Percentiles rank a stretch among this genome's conserved stretches.
phyloP scores from a whole-genome alignment of 1,140 invertebrate species.

The Drosophila triauraria region DNA sequence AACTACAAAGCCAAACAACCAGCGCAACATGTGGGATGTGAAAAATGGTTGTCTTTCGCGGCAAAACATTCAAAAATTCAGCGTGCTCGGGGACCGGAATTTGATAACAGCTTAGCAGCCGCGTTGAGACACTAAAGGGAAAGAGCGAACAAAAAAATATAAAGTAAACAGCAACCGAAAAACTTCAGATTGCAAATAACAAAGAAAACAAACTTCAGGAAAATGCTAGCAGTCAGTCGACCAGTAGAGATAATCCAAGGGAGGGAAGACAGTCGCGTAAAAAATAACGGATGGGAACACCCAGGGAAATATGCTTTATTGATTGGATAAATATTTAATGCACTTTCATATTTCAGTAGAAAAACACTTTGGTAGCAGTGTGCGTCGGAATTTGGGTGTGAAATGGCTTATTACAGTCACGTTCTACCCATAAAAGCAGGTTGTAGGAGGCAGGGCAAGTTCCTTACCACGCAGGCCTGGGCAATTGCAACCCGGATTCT shows the following conservation, averaged over 20 bases:
- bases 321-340: slow-evolving; percentile 56
- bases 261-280: slow-evolving; percentile 5
- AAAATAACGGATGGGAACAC: slow-evolving; percentile 1
- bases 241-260: slow-evolving; percentile 10
- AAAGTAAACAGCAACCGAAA: slow-evolving; percentile 33
- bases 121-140: slow-evolving; percentile 1
- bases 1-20: slow-evolving; percentile 27
- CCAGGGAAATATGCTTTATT: slow-evolving; percentile 48
- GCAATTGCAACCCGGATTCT: slow-evolving; percentile 6
- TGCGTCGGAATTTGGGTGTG: slow-evolving; percentile 39
- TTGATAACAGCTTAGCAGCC: slow-evolving; percentile 21
- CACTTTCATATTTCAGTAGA: slow-evolving; percentile 34
- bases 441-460: neutral
- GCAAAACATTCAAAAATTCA: slow-evolving; percentile 35
- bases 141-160: slow-evolving; percentile 22
- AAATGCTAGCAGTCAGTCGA: slow-evolving; percentile 10
- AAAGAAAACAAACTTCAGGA: slow-evolving; percentile 18
- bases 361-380: slow-evolving; percentile 4
- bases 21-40: slow-evolving; percentile 32
- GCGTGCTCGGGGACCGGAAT: slow-evolving; percentile 13
- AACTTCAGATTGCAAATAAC: slow-evolving; percentile 45
- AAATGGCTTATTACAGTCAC: slow-evolving; percentile 50
- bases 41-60: slow-evolving; percentile 20
- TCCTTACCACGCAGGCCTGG: slow-evolving; percentile 1
- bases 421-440: slow-evolving; percentile 35